A percentile compares a stretch with the other conserved stretches of the same genome.
phyloP scores from a whole-genome alignment of 30 jellyfish, hydroid and myxozoan species.

The Cassiopea andromeda region DNA sequence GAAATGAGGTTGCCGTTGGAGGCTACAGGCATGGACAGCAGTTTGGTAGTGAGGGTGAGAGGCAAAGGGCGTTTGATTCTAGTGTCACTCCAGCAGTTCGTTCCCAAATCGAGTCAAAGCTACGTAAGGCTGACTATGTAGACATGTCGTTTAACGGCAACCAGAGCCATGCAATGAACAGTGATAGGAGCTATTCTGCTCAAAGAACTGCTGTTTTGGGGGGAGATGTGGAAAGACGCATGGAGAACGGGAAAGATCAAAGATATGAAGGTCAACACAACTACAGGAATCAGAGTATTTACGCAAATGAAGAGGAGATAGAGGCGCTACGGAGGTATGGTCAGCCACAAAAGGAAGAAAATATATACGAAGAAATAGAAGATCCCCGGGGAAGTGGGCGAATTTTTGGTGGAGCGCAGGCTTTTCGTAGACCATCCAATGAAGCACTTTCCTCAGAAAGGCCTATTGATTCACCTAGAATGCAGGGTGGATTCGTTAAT shows the following conservation, averaged over 20 bases:
- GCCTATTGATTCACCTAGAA: not conserved
- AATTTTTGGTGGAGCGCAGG: not conserved
- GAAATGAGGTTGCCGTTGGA: not conserved
- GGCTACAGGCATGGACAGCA: not conserved
- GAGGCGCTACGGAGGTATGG: not conserved
- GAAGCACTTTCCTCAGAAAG: not conserved
- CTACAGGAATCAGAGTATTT: not conserved
- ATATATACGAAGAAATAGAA: not conserved
- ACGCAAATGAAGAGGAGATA: not conserved
- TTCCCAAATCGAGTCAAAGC: not conserved
- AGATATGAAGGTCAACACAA: not conserved
- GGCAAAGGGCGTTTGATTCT: not conserved
- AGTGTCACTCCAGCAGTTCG: not conserved
- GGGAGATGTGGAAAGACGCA: not conserved
- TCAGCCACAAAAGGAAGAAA: not conserved
- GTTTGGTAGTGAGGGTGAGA: not conserved
- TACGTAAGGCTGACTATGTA: not conserved
- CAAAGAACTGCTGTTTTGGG: not conserved
- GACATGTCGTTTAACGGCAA: not conserved
- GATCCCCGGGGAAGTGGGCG: not conserved
- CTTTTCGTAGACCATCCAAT: not conserved
- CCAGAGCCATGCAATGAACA: not conserved
- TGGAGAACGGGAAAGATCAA: not conserved
- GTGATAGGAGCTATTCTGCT: not conserved
- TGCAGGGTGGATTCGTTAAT: conserved; percentile 15